A percentile compares a stretch with the other conserved stretches of the same genome.
Conservation (phyloP, 2,113 vertebrate species). For the Oryzias woworae region DNA sequence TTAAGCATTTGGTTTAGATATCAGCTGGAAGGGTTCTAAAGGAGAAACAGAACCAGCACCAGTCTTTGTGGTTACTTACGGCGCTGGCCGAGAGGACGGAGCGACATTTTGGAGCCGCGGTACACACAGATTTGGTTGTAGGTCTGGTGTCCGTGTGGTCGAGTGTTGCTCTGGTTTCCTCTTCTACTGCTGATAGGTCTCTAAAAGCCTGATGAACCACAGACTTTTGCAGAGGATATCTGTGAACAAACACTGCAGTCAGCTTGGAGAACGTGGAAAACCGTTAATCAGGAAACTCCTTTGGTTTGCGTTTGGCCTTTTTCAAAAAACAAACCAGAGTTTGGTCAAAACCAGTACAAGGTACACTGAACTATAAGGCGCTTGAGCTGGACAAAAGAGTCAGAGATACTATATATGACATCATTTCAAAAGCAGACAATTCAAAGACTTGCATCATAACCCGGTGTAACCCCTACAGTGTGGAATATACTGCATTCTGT, state of each 20-base stretch:
- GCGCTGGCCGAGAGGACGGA: constrained; percentile 82
- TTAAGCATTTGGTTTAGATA: not conserved
- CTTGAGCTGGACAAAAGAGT: no score
- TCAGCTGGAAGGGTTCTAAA: constrained; percentile 26
- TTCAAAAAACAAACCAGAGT: no score
- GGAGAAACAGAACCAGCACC: constrained; percentile 53
- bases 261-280: no score
- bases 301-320: no score
- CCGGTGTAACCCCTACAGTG: no score
- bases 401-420: no score
- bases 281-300: no score
- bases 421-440: no score
- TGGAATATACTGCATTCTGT: no score
- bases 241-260: constrained; percentile 41
- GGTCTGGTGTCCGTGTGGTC: constrained; percentile 67
- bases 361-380: no score
- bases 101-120: constrained; percentile 78
- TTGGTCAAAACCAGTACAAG: no score
- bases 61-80: constrained; percentile 84
- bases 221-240: constrained; percentile 78
- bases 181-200: constrained; percentile 66
- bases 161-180: constrained; percentile 53
- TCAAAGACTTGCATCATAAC: no score
- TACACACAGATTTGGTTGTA: constrained; percentile 73
- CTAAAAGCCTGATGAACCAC: constrained; percentile 74